Evolutionary conservation across 2,113 vertebrate species (phyloP), one percentile per base, ranked within the genome.

Genomic region (Vulpes lagopus): DNA sequence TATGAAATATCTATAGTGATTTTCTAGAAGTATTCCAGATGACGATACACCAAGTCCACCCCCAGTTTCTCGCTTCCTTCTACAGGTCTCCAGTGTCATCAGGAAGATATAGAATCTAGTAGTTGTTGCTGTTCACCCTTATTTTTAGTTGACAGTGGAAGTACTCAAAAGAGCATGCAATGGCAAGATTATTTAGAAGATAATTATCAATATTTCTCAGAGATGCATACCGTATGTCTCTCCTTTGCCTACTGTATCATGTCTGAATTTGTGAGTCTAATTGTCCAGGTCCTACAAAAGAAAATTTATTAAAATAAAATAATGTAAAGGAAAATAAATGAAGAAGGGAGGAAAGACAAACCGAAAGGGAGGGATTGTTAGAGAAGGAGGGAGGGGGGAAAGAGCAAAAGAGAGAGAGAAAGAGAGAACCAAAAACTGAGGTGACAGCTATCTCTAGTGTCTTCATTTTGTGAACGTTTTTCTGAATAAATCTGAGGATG

Each of bases 21-120:
- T 15, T 62, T 62, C 2, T 74, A 60, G 9, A 89, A 53, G 20
- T 53, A 71, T 43, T 82, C 2, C 38, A 73, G 14, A 32, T 53
- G 12, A 15, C 3, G 3, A 11, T 2, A 32, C 2, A 23, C 8
- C 65, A 57, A 60, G 17, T 6, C 11, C 8, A 90, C 1, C 5
- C n/a, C 10, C 55, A 20, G 11, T 27, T 64, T 27, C 64, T 92
- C 49, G 2, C 22, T 71, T 74, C 12, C 32, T 22, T 16, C 59
- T 65, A 30, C 11, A 57, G 32, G 8, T n/a, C 27, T 73, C 23
- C n/a, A 53, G 8, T 7, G 4, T 79, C 32, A 65, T 59, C 17
- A 8, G 2, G 9, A 35, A 12, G 3, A 30, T 19, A 4, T 43
- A 59, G 12, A n/a, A 10, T 14, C 11, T 49, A n/a, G 43, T 1